phyloP scores from a whole-genome alignment of 2,888 invertebrate species.

The Drosophila flavopinicola region DNA sequence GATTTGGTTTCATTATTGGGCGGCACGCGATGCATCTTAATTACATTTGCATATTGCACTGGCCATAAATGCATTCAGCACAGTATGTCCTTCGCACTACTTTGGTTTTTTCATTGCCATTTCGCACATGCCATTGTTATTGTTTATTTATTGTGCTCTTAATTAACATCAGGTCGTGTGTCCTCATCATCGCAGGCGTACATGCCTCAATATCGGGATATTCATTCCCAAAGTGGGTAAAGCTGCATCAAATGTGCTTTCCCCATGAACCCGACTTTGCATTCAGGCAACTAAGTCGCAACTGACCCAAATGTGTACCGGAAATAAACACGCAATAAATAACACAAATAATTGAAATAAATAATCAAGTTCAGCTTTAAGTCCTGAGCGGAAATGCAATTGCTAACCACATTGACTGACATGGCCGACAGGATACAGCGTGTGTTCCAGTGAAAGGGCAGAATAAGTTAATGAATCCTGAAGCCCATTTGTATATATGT shows the following conservation, averaged over 20 bases:
- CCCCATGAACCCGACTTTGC: neutral
- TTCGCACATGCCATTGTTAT: constrained; percentile 16
- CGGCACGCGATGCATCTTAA: constrained; percentile 51
- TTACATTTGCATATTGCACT: constrained; percentile 69
- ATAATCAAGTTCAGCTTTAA: constrained; percentile 29
- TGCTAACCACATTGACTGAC: constrained; percentile 32
- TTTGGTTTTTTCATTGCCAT: neutral
- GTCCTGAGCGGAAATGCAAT: constrained; percentile 47
- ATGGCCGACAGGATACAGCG: constrained; percentile 10
- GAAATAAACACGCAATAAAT: constrained; percentile 41
- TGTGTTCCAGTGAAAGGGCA: constrained; percentile 4
- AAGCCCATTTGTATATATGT: constrained; percentile 11
- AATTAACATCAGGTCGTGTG: constrained; percentile 36
- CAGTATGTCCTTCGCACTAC: neutral
- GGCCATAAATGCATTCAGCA: constrained; percentile 55
- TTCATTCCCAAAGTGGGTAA: neutral
- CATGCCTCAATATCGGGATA: neutral
- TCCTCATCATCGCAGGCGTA: neutral
- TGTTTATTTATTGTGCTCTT: constrained; percentile 41
- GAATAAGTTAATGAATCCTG: constrained; percentile 38
- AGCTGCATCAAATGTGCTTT: neutral
- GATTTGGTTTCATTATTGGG: constrained; percentile 31
- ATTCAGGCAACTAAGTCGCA: constrained; percentile 8
- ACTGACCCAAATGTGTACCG: constrained; percentile 19
- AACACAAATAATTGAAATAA: constrained; percentile 31